Conservation (phyloP, 2,888 invertebrate species). For the Sinelater perroti region DNA sequence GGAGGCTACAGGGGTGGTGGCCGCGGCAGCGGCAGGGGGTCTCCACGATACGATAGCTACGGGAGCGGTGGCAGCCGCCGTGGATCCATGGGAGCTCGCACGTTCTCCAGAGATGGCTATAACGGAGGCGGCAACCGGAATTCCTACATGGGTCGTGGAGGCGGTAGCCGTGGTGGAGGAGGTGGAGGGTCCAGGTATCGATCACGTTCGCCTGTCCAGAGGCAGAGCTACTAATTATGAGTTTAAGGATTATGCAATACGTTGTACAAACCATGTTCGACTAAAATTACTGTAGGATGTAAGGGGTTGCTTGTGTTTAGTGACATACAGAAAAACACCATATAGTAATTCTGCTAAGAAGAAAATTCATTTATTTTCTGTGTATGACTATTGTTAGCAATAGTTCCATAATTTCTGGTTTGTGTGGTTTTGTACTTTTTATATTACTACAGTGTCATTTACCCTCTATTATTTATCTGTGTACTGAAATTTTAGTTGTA, state of each 20-base stretch:
- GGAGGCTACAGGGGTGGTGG: constrained; percentile 48
- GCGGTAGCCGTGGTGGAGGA: constrained; percentile 48
- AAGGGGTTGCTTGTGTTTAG: neutral
- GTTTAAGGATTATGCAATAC: constrained; percentile 12
- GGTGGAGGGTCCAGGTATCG: constrained; percentile 45
- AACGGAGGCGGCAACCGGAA: constrained; percentile 45
- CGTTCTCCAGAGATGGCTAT: constrained; percentile 42
- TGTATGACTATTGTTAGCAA: no score
- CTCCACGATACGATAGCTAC: constrained; percentile 41
- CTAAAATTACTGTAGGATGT: constrained; percentile 18
- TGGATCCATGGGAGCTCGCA: constrained; percentile 43
- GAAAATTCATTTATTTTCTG: neutral
- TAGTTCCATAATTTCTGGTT: no score
- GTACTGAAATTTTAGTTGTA: no score
- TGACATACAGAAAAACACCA: neutral
- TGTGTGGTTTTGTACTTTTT: constrained; percentile 12
- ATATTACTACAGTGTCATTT: neutral
- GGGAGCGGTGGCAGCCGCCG: constrained; percentile 47
- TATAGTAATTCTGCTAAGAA: constrained; percentile 5
- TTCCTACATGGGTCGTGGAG: constrained; percentile 44
- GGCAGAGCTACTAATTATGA: constrained; percentile 31
- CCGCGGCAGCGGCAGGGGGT: constrained; percentile 58
- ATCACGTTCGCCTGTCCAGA: constrained; percentile 41
- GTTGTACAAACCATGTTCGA: constrained; percentile 25
- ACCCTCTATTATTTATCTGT: no score